Percentiles rank a stretch among this genome's conserved stretches.
These are phyloP conservation scores for Eledone cirrhosa DNA, from an alignment of 2,888 invertebrate genomes.

Conservation along the genomic window DNA sequence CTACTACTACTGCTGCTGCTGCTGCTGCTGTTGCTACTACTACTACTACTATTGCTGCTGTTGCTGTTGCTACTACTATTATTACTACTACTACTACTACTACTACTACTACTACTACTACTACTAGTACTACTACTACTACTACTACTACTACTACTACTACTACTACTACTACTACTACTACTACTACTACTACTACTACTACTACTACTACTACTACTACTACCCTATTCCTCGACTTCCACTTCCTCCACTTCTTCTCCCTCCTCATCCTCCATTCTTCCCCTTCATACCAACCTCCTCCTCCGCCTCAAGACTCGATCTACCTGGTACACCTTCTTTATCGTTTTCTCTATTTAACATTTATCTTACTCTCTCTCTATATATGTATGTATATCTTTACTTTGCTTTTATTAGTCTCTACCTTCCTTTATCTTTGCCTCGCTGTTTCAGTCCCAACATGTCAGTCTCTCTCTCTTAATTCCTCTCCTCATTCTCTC, in stretches of 20 bases:
- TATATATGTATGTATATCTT: no score
- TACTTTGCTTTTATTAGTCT: no score
- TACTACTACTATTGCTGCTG: background rate
- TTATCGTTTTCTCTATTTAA: no score
- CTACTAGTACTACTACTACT: slow-evolving; percentile 31
- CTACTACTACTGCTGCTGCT: slow-evolving; percentile 29
- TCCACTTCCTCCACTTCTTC: background rate
- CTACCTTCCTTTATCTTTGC: no score
- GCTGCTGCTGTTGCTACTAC: slow-evolving; percentile 32
- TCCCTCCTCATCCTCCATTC: background rate
- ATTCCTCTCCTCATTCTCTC: no score
- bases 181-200: background rate
- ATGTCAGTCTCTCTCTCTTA: no score
- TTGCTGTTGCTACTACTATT: background rate
- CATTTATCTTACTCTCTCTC: no score
- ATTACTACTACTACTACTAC: slow-evolving; percentile 33
- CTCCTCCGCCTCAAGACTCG: background rate
- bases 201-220: background rate
- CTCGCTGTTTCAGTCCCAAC: no score
- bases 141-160: slow-evolving; percentile 31
- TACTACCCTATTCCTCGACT: background rate
- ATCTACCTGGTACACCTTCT: background rate
- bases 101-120: slow-evolving; percentile 33
- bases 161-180: slow-evolving; percentile 25
- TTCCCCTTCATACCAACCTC: background rate